Evolutionary conservation across 2,888 invertebrate genomes (phyloP), one percentile per base, ranked within the genome.

Genomic region (Lasioglossum figueresi): DNA sequence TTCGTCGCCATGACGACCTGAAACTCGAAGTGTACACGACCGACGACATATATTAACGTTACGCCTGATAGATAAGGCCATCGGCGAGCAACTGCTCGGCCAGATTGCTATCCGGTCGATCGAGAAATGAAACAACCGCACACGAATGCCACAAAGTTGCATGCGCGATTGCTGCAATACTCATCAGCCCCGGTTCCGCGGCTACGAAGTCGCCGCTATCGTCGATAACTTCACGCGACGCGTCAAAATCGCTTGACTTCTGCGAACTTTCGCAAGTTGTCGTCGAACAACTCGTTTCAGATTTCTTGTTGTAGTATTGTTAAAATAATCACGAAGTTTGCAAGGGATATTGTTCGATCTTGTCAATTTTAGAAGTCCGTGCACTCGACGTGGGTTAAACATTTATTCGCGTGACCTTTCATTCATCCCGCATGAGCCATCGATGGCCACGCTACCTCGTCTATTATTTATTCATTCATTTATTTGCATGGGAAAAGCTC

Each of bases 1-100:
- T 43, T 56, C 89, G 92, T 94, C 84, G 92, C 85, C 92, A 92
- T 94, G 92, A 89, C 92, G 87, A 94, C 93, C 89, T 56, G 88
- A 83, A 89, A 91, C 88, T 92, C 91, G 93, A 94, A 94, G 93
- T 37, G 37, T 37, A 77, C 56, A 93, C 93, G 93, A 40, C 87
- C 93, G 91, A 80, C 31, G 66, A 79, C 81, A 78, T 52, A 59
- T 76, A 82, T 87, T 84, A 84, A 80, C 59, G 66, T 45, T 85
- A 81, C 75, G 43, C 56, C 19, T 2, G 82, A 70, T 43, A 59
- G 56, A 48, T 72, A 37, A n/a, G 34, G 48, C 34, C 73, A 27
- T 14, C 16, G 4, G 71, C 27, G 71, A 43, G 19, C 31, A 43
- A 34, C 45, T 23, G 34, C 73, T 34, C 16, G 2, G n/a, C 52